Percentiles rank a stretch among this genome's conserved stretches.
Conservation (phyloP, 2,113 vertebrate genomes). For the Pipa parva region DNA sequence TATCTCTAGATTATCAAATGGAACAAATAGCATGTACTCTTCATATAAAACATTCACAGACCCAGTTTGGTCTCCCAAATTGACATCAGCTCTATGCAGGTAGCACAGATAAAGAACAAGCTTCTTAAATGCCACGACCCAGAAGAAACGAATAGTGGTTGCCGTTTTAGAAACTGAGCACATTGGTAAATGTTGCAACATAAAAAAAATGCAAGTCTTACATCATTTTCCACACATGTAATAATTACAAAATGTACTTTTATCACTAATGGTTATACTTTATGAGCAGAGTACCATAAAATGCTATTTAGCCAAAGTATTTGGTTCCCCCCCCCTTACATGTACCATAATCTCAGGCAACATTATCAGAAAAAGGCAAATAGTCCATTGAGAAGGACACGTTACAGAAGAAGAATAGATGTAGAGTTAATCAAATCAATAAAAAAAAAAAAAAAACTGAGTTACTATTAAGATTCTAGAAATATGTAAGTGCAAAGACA, state of each 20-base stretch:
- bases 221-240: too few species aligned
- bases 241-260: too few species aligned
- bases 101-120: not conserved
- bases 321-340: not conserved
- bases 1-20: not conserved
- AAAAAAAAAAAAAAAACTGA: too few species aligned
- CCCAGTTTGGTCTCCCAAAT: not conserved
- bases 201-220: not conserved
- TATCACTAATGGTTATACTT: too few species aligned
- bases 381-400: too few species aligned
- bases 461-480: too few species aligned
- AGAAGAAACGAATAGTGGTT: not conserved
- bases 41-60: slow-evolving; percentile 15
- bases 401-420: too few species aligned
- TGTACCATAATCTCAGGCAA: not conserved
- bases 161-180: not conserved
- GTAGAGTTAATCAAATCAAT: too few species aligned
- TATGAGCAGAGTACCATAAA: not conserved
- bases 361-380: too few species aligned
- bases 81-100: too few species aligned
- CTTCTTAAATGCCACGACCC: not conserved
- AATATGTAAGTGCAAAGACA: too few species aligned
- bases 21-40: not conserved
- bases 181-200: not conserved
- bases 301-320: not conserved